phyloP scores from a whole-genome alignment of 2,888 invertebrate genomes.

The Pseudoips prasinana region DNA sequence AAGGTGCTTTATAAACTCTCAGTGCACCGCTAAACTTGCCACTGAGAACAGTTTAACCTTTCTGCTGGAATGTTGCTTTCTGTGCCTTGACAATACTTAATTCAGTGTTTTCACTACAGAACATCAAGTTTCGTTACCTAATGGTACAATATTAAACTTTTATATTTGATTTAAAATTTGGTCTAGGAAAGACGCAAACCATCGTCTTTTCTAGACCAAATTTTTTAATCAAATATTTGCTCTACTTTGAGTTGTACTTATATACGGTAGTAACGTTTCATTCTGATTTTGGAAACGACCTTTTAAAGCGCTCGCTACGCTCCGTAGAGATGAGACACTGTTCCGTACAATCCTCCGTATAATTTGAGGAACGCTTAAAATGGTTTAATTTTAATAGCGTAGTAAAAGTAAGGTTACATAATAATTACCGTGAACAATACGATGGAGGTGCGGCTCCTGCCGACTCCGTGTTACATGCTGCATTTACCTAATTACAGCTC shows the following conservation, averaged over 20 bases:
- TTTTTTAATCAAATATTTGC: no score
- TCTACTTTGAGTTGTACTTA: no score
- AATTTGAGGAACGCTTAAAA: constrained; percentile 77
- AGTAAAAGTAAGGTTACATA: constrained; percentile 78
- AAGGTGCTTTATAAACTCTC: constrained; percentile 73
- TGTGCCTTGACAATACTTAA: constrained; percentile 41
- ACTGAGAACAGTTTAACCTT: constrained; percentile 59
- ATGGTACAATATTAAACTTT: constrained; percentile 40
- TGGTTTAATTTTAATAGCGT: constrained; percentile 79
- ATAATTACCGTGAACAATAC: constrained; percentile 75
- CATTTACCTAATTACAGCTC: constrained; percentile 77
- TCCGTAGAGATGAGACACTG: constrained; percentile 40
- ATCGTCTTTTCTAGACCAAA: no score
- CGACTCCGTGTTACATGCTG: constrained; percentile 67
- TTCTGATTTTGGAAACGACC: no score
- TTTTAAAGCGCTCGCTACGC: no score
- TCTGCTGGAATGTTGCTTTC: constrained; percentile 44
- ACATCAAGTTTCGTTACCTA: constrained; percentile 43
- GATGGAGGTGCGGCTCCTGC: constrained; percentile 42
- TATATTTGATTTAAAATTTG: no score
- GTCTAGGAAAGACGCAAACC: no score
- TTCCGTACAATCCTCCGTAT: constrained; percentile 60
- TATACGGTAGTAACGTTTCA: no score
- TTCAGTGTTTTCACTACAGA: constrained; percentile 31
- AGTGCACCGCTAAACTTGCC: constrained; percentile 49